Evolutionary conservation across 2,888 invertebrate genomes (phyloP).

Genomic region (Drosophila pseudotalamancana): DNA sequence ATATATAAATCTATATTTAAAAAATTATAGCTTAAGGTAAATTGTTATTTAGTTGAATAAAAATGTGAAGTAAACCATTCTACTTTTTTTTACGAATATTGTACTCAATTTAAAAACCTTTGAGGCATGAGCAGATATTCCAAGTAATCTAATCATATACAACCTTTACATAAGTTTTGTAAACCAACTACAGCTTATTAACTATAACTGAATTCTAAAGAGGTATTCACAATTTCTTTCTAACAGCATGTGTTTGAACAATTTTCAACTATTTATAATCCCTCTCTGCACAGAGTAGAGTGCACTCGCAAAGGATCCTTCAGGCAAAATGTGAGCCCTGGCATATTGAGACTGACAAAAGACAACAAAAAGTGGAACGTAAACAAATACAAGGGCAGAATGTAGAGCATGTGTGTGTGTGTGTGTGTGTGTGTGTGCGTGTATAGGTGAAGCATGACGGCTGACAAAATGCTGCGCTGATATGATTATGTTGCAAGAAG

Average conservation of each 20-base stretch:
- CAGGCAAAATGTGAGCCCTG: constrained; percentile 13
- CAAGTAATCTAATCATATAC: too few relatives aligned
- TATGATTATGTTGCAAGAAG: constrained; percentile 59
- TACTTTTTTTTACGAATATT: too few relatives aligned
- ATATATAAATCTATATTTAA: too few relatives aligned
- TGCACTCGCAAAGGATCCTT: constrained; percentile 17
- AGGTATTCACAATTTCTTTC: neutral
- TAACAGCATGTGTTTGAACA: neutral
- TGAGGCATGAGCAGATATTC: too few relatives aligned
- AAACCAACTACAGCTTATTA: neutral
- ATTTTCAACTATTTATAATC: constrained; percentile 29
- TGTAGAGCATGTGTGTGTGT: constrained; percentile 9
- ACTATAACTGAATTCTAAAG: neutral
- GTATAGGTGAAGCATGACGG: constrained; percentile 17
- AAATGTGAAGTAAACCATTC: too few relatives aligned
- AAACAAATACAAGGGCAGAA: constrained; percentile 26
- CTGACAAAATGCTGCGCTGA: constrained; percentile 60
- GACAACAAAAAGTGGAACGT: constrained; percentile 22
- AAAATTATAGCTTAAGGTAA: too few relatives aligned
- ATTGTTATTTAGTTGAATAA: too few relatives aligned
- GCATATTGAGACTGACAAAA: constrained; percentile 20
- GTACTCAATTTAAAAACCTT: too few relatives aligned
- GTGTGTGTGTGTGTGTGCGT: neutral
- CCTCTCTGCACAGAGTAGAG: neutral
- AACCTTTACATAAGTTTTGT: too few relatives aligned